Base-by-base conservation (phyloP, 1,140 invertebrate genomes). In the Harpegnathos saltator region DNA sequence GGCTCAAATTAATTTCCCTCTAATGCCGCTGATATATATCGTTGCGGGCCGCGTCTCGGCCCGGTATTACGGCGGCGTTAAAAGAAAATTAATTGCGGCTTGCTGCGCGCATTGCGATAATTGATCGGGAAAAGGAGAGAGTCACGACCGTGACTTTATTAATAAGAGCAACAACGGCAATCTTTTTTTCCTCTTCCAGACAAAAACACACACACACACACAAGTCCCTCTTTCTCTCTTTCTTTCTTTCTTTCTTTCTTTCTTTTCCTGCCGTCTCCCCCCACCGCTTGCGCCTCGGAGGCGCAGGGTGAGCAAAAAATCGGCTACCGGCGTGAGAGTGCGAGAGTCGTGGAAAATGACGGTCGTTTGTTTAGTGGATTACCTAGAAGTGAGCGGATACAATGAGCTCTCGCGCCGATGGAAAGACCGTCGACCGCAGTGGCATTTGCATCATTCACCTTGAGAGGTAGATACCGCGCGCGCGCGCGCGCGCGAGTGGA, bases 391-490 rank as follows among this genome's bases (percentile, higher is more conserved):
- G 86, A 87, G 81, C 81, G 85, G 85, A 87, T 87, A 86, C 86
- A 87, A 87, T 85, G 73, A 87, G 86, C 65, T 58, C 75, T 80
- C 56, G 68, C 74, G 68, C 82, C 69, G 65, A 61, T 71, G 75
- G 69, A 82, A 74, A 88, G 87, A 88, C 87, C 87, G 83, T 88
- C 86, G 87, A 89, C 87, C 87, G 87, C 87, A 83, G 73, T 89
- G 87, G 87, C 87, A 89, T 89, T 89, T 89, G 87, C 87, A 89
- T 89, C 87, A 89, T 89, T 89, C 87, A 89, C 87, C 87, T 89
- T 89, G 87, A 86, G 86, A 85, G 82, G 86, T 81, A 77, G 74
- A 89, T 88, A 89, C 82, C 85, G 80, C n/a, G n/a, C n/a, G n/a
- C n/a, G n/a, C n/a, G n/a, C n/a, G n/a, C n/a, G n/a, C n/a, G n/a